Conservation (phyloP, 2,113 vertebrate species). For the Lucifuga dentata region DNA sequence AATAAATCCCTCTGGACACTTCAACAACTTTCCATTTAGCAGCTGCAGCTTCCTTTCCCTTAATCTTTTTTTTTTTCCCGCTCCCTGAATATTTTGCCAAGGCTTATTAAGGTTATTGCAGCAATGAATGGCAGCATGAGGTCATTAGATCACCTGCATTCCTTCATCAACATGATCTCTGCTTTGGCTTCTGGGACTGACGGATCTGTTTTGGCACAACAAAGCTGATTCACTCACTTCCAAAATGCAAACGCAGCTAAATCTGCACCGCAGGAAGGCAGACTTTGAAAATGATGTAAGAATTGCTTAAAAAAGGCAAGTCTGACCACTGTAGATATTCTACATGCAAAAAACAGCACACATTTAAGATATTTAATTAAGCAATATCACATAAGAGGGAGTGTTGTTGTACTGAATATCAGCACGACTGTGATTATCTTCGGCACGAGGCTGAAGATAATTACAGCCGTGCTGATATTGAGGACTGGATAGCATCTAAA, state of each 20-base stretch:
- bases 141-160: not conserved
- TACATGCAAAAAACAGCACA: not conserved
- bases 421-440: too few relatives aligned
- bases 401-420: too few relatives aligned
- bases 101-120: not conserved
- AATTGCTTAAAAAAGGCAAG: constrained; percentile 14
- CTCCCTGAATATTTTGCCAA: not conserved
- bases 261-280: constrained; percentile 1
- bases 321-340: not conserved
- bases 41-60: not conserved
- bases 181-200: constrained; percentile 2
- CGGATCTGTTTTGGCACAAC: constrained; percentile 24
- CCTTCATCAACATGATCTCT: not conserved
- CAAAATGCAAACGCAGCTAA: constrained; percentile 13
- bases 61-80: not conserved
- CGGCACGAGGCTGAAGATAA: too few relatives aligned
- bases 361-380: too few relatives aligned
- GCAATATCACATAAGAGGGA: too few relatives aligned
- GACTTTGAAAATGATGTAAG: constrained; percentile 19
- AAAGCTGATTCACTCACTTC: constrained; percentile 3
- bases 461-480: too few relatives aligned
- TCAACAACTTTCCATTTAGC: not conserved
- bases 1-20: constrained; percentile 5
- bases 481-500: too few relatives aligned
- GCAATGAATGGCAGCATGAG: not conserved